These are phyloP conservation scores for Aphidius gifuensis DNA, from an alignment of 1,140 invertebrate species.

Conservation along the genomic window DNA sequence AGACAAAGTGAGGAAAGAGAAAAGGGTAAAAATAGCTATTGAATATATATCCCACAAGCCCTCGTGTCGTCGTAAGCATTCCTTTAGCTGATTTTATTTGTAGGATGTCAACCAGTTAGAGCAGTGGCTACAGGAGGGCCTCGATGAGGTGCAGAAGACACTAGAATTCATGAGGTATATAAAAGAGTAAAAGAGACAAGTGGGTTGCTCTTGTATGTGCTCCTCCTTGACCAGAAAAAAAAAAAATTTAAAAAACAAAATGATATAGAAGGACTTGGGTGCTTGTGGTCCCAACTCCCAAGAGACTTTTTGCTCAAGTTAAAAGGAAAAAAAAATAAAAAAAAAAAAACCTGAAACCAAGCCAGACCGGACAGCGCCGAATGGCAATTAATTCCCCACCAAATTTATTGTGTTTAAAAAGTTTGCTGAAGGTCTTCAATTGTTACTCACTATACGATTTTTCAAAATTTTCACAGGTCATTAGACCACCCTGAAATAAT, in stretches of 20 bases:
- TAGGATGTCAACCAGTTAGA: conserved; percentile 50
- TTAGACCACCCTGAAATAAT: conserved; percentile 6
- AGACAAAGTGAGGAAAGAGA: neutral
- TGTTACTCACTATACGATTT: conserved; percentile 19
- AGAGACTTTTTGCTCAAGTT: too few relatives aligned
- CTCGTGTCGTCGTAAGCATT: conserved; percentile 51
- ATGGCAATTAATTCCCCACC: conserved; percentile 51
- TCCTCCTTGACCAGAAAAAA: too few relatives aligned
- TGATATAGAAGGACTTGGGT: neutral
- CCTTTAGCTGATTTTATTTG: conserved; percentile 53
- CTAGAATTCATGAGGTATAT: conserved; percentile 17
- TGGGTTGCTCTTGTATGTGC: neutral
- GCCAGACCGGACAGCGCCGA: conserved; percentile 38
- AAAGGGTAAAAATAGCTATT: conserved; percentile 13
- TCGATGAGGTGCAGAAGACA: conserved; percentile 13
- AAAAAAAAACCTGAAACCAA: conserved; percentile 28
- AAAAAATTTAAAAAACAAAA: neutral
- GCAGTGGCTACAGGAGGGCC: conserved; percentile 30
- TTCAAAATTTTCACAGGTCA: conserved; percentile 28
- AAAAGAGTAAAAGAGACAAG: conserved; percentile 2
- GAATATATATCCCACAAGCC: conserved; percentile 35
- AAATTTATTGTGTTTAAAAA: conserved; percentile 51
- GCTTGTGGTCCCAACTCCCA: neutral
- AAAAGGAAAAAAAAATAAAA: conserved; percentile 10
- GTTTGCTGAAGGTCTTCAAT: conserved; percentile 26